These are phyloP conservation scores for Ophion slaviceki DNA, from an alignment of 2,888 invertebrate species.

Conservation along the genomic window DNA sequence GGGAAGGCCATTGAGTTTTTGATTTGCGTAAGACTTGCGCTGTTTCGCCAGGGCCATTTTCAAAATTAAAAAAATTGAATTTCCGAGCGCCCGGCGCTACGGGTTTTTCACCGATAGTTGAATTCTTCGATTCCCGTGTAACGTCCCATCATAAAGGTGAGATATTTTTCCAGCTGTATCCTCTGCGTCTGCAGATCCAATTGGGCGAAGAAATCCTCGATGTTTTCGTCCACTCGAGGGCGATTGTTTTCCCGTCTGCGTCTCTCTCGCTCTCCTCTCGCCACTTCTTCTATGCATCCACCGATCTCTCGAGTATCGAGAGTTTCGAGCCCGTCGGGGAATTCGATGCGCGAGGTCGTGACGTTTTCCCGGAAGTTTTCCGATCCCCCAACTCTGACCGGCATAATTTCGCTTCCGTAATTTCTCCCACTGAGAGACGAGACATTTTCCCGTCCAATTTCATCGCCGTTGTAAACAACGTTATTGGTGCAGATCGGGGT, in stretches of 20 bases:
- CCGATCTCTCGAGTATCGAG: background rate
- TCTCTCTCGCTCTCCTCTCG: background rate
- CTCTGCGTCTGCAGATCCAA: constrained; percentile 75
- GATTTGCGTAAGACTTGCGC: background rate
- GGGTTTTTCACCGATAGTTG: constrained; percentile 21
- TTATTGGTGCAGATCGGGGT: constrained; percentile 70
- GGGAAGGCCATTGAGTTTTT: no score
- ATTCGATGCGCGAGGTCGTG: background rate
- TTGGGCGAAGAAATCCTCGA: constrained; percentile 70
- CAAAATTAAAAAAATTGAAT: background rate
- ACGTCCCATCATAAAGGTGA: constrained; percentile 55
- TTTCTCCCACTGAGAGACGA: background rate
- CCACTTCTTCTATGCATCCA: background rate
- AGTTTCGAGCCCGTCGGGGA: background rate
- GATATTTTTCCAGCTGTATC: constrained; percentile 76
- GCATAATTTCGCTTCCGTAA: background rate
- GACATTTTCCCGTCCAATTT: background rate
- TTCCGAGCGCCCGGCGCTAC: background rate
- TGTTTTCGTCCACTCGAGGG: background rate
- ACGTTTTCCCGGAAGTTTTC: background rate
- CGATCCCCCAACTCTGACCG: background rate
- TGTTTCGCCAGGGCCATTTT: background rate
- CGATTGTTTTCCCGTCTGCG: background rate
- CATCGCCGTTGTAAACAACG: constrained; percentile 57
- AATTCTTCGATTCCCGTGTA: constrained; percentile 7